Percentiles rank a stretch among this genome's conserved stretches.
These are phyloP conservation scores for Rhopalosiphum padi DNA, from an alignment of 1,140 invertebrate species.

Conservation along the genomic window DNA sequence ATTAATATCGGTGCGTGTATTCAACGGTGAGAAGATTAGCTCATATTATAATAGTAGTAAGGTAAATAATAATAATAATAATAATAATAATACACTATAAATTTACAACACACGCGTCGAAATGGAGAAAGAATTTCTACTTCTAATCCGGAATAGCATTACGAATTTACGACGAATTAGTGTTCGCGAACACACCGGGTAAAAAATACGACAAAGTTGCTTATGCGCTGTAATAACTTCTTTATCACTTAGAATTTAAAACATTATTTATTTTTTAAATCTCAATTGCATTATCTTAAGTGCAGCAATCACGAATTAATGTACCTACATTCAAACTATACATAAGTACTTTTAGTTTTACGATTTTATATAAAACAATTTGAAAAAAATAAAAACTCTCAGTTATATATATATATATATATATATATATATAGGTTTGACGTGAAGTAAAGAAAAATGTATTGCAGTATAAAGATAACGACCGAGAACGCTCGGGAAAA, in stretches of 20 bases:
- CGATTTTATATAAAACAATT: slow-evolving; percentile 14
- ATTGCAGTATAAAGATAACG: not conserved
- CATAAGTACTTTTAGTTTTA: not conserved
- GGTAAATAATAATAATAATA: not conserved
- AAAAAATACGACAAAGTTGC: not conserved
- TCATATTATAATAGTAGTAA: not conserved
- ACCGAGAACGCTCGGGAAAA: not conserved
- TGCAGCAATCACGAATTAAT: slow-evolving; percentile 7
- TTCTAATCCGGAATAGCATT: not conserved
- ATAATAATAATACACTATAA: not conserved
- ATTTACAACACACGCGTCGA: not conserved
- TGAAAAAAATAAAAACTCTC: not conserved
- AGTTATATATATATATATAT: not conserved
- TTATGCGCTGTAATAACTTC: not conserved
- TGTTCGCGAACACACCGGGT: not conserved
- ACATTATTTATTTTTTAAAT: slow-evolving; percentile 1
- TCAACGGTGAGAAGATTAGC: not conserved
- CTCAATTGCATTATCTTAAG: slow-evolving; percentile 3
- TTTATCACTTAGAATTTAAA: not conserved
- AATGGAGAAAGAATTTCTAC: not conserved
- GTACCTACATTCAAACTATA: not conserved
- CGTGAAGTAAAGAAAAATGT: not conserved
- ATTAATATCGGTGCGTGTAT: not conserved
- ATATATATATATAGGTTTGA: not conserved
- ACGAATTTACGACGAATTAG: not conserved